phyloP scores from a whole-genome alignment of 2,113 vertebrate species.

The Calypte anna region DNA sequence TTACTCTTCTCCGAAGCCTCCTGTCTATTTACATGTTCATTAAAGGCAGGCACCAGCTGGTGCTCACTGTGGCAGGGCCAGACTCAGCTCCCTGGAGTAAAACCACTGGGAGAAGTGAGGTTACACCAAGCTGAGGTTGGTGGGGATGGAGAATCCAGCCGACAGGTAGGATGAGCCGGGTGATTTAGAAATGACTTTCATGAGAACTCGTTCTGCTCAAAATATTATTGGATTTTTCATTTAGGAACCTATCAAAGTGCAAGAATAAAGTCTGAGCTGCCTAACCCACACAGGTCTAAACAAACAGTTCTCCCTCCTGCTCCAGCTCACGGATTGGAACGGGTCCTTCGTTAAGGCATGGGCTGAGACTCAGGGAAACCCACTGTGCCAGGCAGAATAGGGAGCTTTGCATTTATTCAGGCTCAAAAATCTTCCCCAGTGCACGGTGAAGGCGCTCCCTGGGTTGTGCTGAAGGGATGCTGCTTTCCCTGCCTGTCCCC shows the following conservation, averaged over 20 bases:
- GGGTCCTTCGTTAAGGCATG: neutral
- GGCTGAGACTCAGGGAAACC: constrained; percentile 27
- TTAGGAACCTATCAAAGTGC: constrained; percentile 67
- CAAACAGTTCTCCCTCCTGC: constrained; percentile 59
- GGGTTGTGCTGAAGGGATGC: neutral
- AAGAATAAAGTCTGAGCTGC: constrained; percentile 65
- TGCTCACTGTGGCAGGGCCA: neutral
- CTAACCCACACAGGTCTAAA: constrained; percentile 68
- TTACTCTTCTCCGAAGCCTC: neutral
- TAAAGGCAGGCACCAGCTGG: constrained; percentile 32
- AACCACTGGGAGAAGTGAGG: neutral
- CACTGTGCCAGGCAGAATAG: neutral
- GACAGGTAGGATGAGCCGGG: constrained; percentile 63
- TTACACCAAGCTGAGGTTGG: constrained; percentile 31
- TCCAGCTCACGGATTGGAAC: neutral
- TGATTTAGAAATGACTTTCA: constrained; percentile 71
- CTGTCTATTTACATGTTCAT: constrained; percentile 67
- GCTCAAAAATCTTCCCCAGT: neutral
- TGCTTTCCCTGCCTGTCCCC: neutral
- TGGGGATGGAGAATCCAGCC: constrained; percentile 61
- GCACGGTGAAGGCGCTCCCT: neutral
- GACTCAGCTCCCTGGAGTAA: constrained; percentile 44
- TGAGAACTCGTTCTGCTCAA: constrained; percentile 70
- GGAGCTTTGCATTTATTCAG: constrained; percentile 20
- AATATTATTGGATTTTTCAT: constrained; percentile 74